Base-by-base conservation (phyloP, 2,888 invertebrate genomes). In the Microchrysa polita region DNA sequence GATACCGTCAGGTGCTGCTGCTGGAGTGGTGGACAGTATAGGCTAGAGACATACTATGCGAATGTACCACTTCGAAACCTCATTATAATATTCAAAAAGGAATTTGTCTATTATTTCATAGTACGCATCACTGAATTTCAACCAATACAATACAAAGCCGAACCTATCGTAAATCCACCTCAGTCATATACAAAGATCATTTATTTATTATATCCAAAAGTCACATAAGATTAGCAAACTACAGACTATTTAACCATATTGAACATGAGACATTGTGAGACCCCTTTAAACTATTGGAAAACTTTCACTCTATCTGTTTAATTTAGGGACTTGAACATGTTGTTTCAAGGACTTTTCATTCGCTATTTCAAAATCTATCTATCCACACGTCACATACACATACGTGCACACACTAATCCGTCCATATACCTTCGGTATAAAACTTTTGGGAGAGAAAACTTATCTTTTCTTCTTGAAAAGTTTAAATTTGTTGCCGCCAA, bases 401-500 rank as follows among this genome's bases (percentile, higher is more conserved):
- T n/a, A n/a, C n/a, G n/a, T n/a, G n/a, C n/a, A n/a, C n/a, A n/a
- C n/a, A 48, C 22, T 65, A 44, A 48, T 48, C 48, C 48, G 12
- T n/a, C 14, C 48, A 48, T n/a, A n/a, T n/a, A 48, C 40, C 5
- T n/a, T 61, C 20, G 65, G 61, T 12, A n/a, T n/a, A 65, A 61
- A 40, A 61, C 61, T 61, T 48, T n/a, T 12, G 10, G 23, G 23
- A n/a, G n/a, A n/a, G 60, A 60, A 61, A 48, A 65, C 18, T 65
- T 65, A 65, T 65, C 27, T 48, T 65, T 48, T 48, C 48, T 22
- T 22, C 44, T 18, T 5, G 22, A 22, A 65, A 22, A 65, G 65
- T 65, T 65, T 65, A 65, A 65, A 65, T 65, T 65, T 65, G 65
- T 22, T 48, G 65, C n/a, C 44, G 44, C n/a, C 44, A 65, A 65